phyloP scores from a whole-genome alignment of 2,888 invertebrate species.

The Serrognathus titanus region DNA sequence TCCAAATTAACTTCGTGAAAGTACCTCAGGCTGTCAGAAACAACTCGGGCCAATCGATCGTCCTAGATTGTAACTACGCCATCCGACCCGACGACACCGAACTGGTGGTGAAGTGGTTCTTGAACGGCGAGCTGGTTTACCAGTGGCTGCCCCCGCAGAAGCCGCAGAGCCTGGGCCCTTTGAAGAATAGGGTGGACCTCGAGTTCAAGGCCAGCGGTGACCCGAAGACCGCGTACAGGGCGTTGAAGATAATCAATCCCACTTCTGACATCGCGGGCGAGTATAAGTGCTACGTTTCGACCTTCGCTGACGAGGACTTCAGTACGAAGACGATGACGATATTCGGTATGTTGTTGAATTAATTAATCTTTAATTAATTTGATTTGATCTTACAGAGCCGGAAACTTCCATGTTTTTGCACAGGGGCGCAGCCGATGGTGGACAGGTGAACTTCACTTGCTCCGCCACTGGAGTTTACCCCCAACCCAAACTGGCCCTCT shows the following conservation, averaged over 20 bases:
- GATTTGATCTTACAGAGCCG: slow-evolving; percentile 38
- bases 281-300: slow-evolving; percentile 70
- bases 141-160: slow-evolving; percentile 74
- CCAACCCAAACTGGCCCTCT: slow-evolving; percentile 45
- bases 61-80: slow-evolving; percentile 71
- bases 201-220: slow-evolving; percentile 63
- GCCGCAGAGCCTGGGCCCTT: slow-evolving; percentile 61
- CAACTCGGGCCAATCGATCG: slow-evolving; percentile 48
- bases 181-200: slow-evolving; percentile 59
- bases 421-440: slow-evolving; percentile 30
- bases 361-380: background rate
- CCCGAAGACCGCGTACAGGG: slow-evolving; percentile 66
- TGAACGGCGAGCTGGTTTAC: slow-evolving; percentile 68
- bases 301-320: slow-evolving; percentile 66
- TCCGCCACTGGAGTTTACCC: slow-evolving; percentile 47
- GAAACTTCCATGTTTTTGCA: slow-evolving; percentile 38
- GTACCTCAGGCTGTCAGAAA: slow-evolving; percentile 46
- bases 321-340: slow-evolving; percentile 62
- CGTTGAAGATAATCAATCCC: slow-evolving; percentile 65
- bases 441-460: slow-evolving; percentile 50
- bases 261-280: slow-evolving; percentile 69
- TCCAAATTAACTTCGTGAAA: slow-evolving; percentile 47
- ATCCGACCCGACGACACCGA: slow-evolving; percentile 62
- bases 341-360: slow-evolving; percentile 61
- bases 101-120: slow-evolving; percentile 75